Percentiles rank a stretch among this genome's conserved stretches.
Conservation (phyloP, 2,797 vertebrate species). For the Buphagus erythrorhynchus region DNA sequence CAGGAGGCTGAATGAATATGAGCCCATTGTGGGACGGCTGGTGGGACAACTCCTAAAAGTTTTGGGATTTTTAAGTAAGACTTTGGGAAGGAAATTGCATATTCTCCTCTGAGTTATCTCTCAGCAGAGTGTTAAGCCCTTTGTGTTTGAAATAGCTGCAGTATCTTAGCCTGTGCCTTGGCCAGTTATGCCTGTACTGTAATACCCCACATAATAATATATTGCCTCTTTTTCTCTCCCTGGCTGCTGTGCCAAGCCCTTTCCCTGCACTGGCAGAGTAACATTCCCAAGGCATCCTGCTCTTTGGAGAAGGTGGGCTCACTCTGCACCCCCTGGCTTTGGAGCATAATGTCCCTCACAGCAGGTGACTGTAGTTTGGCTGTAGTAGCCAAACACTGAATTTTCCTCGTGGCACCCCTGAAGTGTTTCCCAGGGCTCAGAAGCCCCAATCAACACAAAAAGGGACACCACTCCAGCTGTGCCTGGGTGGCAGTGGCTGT, state of each 20-base stretch:
- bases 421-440: neutral
- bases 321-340: neutral
- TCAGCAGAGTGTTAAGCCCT: neutral
- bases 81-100: neutral
- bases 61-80: neutral
- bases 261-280: neutral
- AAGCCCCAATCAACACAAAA: neutral
- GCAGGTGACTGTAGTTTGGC: neutral
- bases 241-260: neutral
- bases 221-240: neutral
- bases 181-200: neutral
- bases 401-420: neutral
- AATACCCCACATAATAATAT: neutral
- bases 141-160: neutral
- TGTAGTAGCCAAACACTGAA: neutral
- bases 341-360: neutral
- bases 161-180: neutral
- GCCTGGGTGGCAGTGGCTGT: neutral
- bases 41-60: neutral
- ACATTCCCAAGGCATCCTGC: neutral
- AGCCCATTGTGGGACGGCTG: neutral
- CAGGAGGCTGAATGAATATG: neutral
- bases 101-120: neutral
- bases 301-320: neutral
- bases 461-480: fast-evolving